Base-by-base conservation (phyloP, 1,140 invertebrate genomes). In the Physella acuta region DNA sequence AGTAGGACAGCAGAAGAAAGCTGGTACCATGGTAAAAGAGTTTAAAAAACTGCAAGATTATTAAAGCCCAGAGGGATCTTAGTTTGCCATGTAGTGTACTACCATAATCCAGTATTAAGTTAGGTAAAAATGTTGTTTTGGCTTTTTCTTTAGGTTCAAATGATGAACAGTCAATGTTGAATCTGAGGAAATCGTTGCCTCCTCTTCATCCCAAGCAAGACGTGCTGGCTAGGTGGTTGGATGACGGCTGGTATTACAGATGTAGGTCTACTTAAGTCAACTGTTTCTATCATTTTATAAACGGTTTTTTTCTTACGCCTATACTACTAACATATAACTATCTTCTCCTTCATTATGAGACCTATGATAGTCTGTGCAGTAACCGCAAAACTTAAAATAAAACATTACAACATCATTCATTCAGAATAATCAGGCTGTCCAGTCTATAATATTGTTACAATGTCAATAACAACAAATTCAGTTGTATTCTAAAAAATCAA, bases 211-310 rank as follows among this genome's bases (percentile, higher is more conserved):
- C 24, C 37, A 73, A 16, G 37, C 63, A 51, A 49, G 28, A 34
- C 70, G 78, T 82, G 0, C 68, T 83, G 60, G 77, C 81, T 44
- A 70, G 76, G 0, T 83, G 80, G 78, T 65, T 70, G 2, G 81
- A 83, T 75, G 81, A 82, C 62, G 80, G 81, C 30, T 83, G 81
- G 81, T 83, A 78, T 58, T 83, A 81, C 61, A 72, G 68, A 72
- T 76, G 81, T 60, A 61, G 30, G 14, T 30, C 11, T 28, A 55
- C 17, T 17, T 55, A 5, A n/a, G 17, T 55, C 52, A 55, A 55
- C 5, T 55, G n/a, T n/a, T n/a, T n/a, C n/a, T n/a, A n/a, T n/a
- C n/a, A n/a, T n/a, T n/a, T n/a, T n/a, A n/a, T n/a, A n/a, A n/a
- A n/a, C n/a, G n/a, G n/a, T n/a, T n/a, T n/a, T n/a, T n/a, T n/a